These are phyloP conservation scores for Aphidoletes aphidimyza DNA, from an alignment of 2,888 invertebrate species.

Conservation along the genomic window DNA sequence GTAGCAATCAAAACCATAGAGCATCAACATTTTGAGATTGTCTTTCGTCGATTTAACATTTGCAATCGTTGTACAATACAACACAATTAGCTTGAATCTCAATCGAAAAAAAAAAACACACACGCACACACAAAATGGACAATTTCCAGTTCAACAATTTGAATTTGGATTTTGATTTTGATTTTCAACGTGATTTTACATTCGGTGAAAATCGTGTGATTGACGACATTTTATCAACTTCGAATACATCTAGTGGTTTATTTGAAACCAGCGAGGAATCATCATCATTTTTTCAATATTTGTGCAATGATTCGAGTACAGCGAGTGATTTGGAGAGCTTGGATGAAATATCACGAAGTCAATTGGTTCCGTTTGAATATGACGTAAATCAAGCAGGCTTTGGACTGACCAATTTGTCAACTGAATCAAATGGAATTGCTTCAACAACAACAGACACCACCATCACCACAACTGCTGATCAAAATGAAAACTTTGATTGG, in stretches of 20 bases:
- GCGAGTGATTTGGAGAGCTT: background rate
- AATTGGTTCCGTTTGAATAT: background rate
- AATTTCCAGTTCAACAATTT: slow-evolving; percentile 1
- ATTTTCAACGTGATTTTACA: slow-evolving; percentile 18
- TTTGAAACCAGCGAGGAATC: background rate
- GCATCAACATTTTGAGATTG: too few relatives aligned
- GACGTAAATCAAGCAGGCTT: background rate
- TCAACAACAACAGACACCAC: too few relatives aligned
- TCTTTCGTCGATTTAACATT: too few relatives aligned
- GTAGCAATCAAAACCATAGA: too few relatives aligned
- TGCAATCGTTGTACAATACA: too few relatives aligned
- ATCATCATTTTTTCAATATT: slow-evolving; percentile 27
- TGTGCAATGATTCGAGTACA: background rate
- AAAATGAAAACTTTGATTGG: slow-evolving; percentile 31
- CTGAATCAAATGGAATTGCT: background rate
- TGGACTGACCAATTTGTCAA: too few relatives aligned
- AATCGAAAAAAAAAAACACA: too few relatives aligned
- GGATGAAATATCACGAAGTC: background rate
- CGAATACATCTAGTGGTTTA: background rate
- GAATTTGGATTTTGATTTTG: slow-evolving; percentile 19
- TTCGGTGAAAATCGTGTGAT: background rate
- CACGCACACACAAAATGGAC: slow-evolving; percentile 9
- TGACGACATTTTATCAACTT: background rate
- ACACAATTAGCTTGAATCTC: too few relatives aligned
- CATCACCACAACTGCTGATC: too few relatives aligned